A percentile compares a stretch with the other conserved stretches of the same genome.
Evolutionary conservation across 1,140 invertebrate genomes (phyloP).

Genomic region (Diorhabda elongata): DNA sequence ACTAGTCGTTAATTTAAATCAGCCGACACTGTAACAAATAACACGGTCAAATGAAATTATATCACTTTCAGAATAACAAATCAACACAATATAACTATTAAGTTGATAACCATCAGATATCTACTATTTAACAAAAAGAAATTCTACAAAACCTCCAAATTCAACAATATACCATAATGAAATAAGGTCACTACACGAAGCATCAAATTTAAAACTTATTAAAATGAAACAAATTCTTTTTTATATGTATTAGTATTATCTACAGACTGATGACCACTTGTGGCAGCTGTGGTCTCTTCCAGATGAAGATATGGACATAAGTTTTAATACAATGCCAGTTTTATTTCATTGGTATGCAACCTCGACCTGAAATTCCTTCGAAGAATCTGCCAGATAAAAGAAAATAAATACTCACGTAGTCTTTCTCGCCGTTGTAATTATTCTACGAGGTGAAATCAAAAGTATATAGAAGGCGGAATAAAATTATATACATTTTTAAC

Average conservation of each 20-base stretch:
- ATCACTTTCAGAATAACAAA: no score
- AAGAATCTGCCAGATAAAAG: not conserved
- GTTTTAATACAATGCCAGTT: conserved; percentile 1
- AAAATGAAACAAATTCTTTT: conserved; percentile 1
- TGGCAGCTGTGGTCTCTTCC: not conserved
- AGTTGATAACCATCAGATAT: not conserved
- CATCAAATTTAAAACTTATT: not conserved
- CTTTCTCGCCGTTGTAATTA: not conserved
- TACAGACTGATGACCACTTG: not conserved
- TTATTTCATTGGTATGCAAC: not conserved
- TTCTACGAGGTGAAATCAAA: no score
- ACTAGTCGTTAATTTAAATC: no score
- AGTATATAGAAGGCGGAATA: no score
- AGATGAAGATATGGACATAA: not conserved
- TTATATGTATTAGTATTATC: not conserved
- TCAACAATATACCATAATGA: not conserved
- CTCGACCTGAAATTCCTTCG: not conserved
- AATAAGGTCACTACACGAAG: not conserved
- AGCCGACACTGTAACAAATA: no score
- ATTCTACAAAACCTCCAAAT: not conserved
- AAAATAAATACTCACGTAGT: not conserved
- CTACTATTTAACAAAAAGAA: not conserved
- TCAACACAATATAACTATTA: no score
- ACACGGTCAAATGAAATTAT: no score
- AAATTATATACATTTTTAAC: no score